These are phyloP conservation scores for Encarsia formosa DNA, from an alignment of 2,888 invertebrate genomes.

Conservation along the genomic window DNA sequence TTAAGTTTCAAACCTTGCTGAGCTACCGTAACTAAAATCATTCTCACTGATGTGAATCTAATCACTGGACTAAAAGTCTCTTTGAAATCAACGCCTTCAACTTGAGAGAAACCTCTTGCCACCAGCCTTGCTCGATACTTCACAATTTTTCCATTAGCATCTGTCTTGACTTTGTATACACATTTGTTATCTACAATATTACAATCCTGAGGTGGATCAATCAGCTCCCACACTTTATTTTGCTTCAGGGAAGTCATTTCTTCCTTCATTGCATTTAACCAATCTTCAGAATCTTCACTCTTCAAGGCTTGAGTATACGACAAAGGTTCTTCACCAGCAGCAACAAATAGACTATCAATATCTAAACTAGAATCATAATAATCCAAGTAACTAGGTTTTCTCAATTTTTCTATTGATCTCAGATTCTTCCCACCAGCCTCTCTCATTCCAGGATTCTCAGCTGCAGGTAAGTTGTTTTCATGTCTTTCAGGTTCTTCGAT, in stretches of 20 bases:
- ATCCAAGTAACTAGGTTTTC: too few relatives aligned
- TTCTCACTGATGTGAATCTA: slow-evolving; percentile 32
- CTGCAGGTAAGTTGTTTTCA: not conserved
- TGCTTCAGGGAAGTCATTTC: slow-evolving; percentile 19
- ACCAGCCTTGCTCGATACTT: slow-evolving; percentile 38
- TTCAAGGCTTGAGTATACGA: slow-evolving; percentile 6
- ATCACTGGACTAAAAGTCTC: slow-evolving; percentile 39
- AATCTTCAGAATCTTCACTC: not conserved
- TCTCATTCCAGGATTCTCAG: too few relatives aligned
- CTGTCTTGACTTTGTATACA: slow-evolving; percentile 23
- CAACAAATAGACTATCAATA: too few relatives aligned
- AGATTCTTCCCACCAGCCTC: too few relatives aligned
- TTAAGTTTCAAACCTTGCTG: too few relatives aligned
- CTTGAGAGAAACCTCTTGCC: slow-evolving; percentile 33
- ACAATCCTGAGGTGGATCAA: not conserved
- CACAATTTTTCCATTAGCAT: slow-evolving; percentile 28
- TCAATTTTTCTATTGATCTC: too few relatives aligned
- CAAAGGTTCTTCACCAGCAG: too few relatives aligned
- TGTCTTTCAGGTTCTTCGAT: not conserved
- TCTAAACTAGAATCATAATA: too few relatives aligned
- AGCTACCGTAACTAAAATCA: too few relatives aligned
- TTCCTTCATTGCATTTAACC: slow-evolving; percentile 13
- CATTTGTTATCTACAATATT: slow-evolving; percentile 2
- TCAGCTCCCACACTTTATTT: slow-evolving; percentile 18
- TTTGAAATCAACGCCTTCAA: slow-evolving; percentile 34